Base-by-base conservation (phyloP, 1,140 invertebrate genomes). In the Bursaphelenchus mucronatus region DNA sequence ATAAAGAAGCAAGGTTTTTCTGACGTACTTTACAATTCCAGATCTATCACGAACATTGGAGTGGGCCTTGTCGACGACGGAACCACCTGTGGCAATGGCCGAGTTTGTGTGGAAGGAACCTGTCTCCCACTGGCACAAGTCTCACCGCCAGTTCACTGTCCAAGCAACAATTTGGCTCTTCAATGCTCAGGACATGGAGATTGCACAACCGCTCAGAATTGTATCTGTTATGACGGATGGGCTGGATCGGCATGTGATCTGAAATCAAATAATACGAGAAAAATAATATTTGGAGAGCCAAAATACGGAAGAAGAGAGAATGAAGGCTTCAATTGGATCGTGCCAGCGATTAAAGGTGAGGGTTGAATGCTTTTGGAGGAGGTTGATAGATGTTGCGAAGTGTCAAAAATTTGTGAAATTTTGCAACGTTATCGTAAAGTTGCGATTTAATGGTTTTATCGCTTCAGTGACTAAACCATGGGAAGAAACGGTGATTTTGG, bases 161-260 rank as follows among this genome's bases (percentile, higher is more conserved):
- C 91, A 50, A 89, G 87, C 64, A 93, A 92, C 82, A 89, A 90
- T 82, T 87, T 89, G 74, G 89, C 89, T 76, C 83, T 88, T 67
- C 89, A 93, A 79, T 97, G 94, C 83, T 96, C 92, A 51, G 90
- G 90, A 50, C 88, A 91, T 84, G 94, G 93, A 82, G 87, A 89
- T 53, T 97, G 94, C 83, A 93, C 93, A 2, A 96, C 94, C 82
- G 84, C 87, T 47, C 92, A 93, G 82, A 89, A 88, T 69, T 97
- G 94, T 83, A 89, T 90, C 79, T 97, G 94, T 85, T 84, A 90
- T 74, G 82, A 84, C 56, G 91, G 92, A 54, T 97, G 90, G 91
- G 87, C 86, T 41, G 92, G 91, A 21, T 82, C 86, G 3, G 92
- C 95, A 83, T 97, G 94, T 84, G 91, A 90, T 47, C 61, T 69